Evolutionary conservation across 1,140 invertebrate species (phyloP).

Genomic region (Magallana gigas): DNA sequence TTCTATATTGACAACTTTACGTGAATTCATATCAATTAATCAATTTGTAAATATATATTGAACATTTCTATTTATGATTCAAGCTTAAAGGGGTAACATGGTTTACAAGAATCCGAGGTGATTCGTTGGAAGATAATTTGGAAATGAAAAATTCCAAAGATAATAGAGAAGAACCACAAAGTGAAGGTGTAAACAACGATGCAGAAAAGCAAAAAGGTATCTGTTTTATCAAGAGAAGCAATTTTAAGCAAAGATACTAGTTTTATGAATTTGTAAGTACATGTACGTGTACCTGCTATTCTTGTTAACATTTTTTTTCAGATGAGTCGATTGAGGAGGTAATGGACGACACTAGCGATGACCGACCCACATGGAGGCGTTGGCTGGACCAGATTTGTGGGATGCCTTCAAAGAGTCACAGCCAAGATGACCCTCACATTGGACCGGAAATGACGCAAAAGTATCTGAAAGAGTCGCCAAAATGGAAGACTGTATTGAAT

Average conservation of each 20-base stretch:
- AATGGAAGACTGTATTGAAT: constrained; percentile 61
- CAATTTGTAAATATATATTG: no score
- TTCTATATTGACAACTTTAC: no score
- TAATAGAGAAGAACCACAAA: background rate
- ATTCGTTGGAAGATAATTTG: background rate
- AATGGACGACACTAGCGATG: background rate
- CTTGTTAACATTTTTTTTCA: background rate
- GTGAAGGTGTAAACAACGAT: background rate
- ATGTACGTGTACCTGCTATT: no score
- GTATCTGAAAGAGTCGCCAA: constrained; percentile 62
- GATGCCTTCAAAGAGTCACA: constrained; percentile 51
- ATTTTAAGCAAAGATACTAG: no score
- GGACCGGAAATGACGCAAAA: constrained; percentile 53
- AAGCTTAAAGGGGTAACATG: background rate
- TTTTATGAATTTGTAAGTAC: no score
- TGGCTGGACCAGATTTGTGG: constrained; percentile 62
- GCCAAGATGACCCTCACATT: constrained; percentile 57
- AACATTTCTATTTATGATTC: background rate
- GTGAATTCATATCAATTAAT: no score
- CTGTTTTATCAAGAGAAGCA: no score
- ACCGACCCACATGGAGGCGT: background rate
- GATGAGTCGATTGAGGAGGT: background rate
- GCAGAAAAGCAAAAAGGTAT: background rate
- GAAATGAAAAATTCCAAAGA: background rate
- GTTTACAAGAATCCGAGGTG: background rate